Percentiles rank a stretch among this genome's conserved stretches.
Conservation (phyloP, 2,797 vertebrate genomes). For the Oophaga sylvatica region DNA sequence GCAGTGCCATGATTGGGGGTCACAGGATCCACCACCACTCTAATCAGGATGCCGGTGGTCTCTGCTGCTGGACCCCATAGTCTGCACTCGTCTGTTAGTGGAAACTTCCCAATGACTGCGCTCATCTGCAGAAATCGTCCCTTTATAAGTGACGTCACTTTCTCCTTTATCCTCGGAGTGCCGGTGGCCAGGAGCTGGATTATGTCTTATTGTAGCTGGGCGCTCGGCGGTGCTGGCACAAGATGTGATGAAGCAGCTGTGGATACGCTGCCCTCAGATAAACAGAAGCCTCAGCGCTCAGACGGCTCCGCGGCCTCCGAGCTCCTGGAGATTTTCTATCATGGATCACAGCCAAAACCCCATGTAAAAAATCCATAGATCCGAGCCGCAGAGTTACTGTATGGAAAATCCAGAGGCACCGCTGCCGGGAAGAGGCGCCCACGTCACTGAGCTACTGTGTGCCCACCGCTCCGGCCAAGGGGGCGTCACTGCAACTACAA, state of each 20-base stretch:
- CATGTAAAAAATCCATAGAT: neutral
- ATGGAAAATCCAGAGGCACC: conserved; percentile 27
- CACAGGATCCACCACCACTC: too few relatives aligned
- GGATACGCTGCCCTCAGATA: neutral
- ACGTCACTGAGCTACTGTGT: conserved; percentile 2
- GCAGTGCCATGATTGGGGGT: neutral
- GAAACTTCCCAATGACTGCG: neutral
- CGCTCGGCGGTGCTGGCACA: conserved; percentile 5
- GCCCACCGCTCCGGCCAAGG: neutral
- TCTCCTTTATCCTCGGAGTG: neutral
- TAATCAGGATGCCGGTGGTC: too few relatives aligned
- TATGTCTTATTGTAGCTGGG: conserved; percentile 7
- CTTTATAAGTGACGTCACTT: neutral
- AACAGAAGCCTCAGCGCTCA: conserved; percentile 5
- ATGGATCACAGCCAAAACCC: conserved; percentile 19
- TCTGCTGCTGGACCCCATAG: neutral
- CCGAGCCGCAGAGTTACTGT: neutral
- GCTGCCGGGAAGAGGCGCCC: neutral
- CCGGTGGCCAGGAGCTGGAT: neutral
- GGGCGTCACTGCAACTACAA: neutral
- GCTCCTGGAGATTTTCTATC: conserved; percentile 17
- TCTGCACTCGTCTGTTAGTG: neutral
- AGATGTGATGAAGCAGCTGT: conserved; percentile 17
- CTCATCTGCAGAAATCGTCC: neutral
- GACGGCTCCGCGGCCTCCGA: neutral